phyloP scores from a whole-genome alignment of 2,113 vertebrate genomes.

The Peromyscus leucopus region DNA sequence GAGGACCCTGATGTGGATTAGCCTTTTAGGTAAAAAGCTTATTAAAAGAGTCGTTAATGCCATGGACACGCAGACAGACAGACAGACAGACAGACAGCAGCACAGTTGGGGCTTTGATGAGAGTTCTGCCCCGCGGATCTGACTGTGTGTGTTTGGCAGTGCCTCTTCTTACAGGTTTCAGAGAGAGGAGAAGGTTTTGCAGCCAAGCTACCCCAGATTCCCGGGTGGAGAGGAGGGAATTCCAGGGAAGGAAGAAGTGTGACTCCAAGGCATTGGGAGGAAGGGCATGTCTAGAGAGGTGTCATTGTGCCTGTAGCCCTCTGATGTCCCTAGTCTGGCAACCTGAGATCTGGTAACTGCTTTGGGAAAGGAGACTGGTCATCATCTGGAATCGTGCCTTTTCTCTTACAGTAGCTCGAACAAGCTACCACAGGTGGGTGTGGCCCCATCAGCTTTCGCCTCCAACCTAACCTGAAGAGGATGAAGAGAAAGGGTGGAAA shows the following conservation, averaged over 20 bases:
- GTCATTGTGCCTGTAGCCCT: neutral
- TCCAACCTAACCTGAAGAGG: neutral
- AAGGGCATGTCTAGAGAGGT: neutral
- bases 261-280: neutral
- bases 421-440: no score
- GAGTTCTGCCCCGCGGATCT: neutral
- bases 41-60: neutral
- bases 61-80: neutral
- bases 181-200: neutral
- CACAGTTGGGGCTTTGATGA: neutral
- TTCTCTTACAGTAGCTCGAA: neutral
- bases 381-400: neutral
- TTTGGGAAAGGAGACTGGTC: no score
- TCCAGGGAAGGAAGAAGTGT: neutral
- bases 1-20: neutral
- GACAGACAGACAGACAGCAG: neutral
- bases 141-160: neutral
- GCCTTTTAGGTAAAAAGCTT: neutral
- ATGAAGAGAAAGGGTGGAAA: rapidly evolving
- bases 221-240: no score
- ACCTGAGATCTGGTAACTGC: neutral
- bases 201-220: neutral
- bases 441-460: neutral
- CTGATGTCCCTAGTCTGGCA: neutral
- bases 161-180: neutral